phyloP scores from a whole-genome alignment of 2,113 vertebrate species.

The Hippocampus zosterae region DNA sequence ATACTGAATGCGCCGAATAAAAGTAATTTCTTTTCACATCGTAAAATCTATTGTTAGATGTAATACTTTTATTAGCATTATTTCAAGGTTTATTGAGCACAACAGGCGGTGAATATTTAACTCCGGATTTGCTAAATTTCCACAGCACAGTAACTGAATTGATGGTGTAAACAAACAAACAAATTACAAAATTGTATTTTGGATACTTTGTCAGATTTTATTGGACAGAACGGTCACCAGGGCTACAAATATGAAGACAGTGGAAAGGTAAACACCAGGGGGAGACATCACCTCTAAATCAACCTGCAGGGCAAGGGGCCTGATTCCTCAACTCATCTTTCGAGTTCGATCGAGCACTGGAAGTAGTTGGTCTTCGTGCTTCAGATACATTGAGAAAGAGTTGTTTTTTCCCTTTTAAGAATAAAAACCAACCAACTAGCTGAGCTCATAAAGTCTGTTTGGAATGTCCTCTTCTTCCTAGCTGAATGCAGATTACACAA shows the following conservation, averaged over 20 bases:
- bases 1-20: no score
- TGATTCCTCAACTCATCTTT: conserved; percentile 15
- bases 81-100: no score
- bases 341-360: background rate
- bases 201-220: conserved; percentile 69
- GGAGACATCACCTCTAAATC: conserved; percentile 56
- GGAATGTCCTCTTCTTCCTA: conserved; percentile 32
- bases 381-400: conserved; percentile 19
- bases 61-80: no score
- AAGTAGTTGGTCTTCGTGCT: conserved; percentile 31
- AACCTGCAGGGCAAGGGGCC: conserved; percentile 21
- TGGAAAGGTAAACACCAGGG: conserved; percentile 62
- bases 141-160: background rate
- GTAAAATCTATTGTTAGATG: no score
- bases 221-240: conserved; percentile 69
- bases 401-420: background rate
- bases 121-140: no score
- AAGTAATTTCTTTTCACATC: no score
- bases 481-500: conserved; percentile 11
- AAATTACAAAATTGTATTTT: background rate
- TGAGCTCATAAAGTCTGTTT: conserved; percentile 35
- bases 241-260: conserved; percentile 65
- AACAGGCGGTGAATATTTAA: no score
- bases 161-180: background rate
- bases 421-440: conserved; percentile 5